phyloP scores from a whole-genome alignment of 1,140 invertebrate genomes.

The Trichogramma pretiosum region DNA sequence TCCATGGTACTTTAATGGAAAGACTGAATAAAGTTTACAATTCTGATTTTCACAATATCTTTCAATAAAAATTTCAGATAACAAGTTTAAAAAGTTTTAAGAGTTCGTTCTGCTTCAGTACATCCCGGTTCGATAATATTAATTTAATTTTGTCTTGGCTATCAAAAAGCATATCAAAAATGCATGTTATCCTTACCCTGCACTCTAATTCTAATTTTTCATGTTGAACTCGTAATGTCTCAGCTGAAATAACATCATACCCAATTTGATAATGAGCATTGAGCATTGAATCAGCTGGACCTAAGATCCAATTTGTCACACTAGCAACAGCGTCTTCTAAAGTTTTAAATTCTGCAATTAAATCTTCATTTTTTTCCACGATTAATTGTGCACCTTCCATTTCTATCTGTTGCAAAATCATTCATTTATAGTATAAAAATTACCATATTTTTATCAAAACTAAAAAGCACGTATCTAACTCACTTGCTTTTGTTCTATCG shows the following conservation, averaged over 20 bases:
- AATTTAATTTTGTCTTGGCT: too few relatives aligned
- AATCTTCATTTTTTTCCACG: conserved; percentile 51
- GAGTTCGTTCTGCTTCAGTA: too few relatives aligned
- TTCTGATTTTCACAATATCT: too few relatives aligned
- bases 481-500: conserved; percentile 52
- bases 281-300: conserved; percentile 62
- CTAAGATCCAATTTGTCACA: conserved; percentile 70
- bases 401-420: conserved; percentile 30
- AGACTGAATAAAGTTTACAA: too few relatives aligned
- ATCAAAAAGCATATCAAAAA: neutral
- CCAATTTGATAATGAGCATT: conserved; percentile 64
- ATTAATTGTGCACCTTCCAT: conserved; percentile 54
- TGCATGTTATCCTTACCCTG: conserved; percentile 44
- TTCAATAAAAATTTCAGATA: too few relatives aligned
- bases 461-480: neutral
- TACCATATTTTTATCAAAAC: neutral
- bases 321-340: conserved; percentile 55
- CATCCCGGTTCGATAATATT: too few relatives aligned
- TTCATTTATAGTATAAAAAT: neutral
- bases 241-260: conserved; percentile 60
- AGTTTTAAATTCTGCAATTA: conserved; percentile 51
- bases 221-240: conserved; percentile 61
- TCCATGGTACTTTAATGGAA: too few relatives aligned
- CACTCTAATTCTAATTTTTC: conserved; percentile 70
- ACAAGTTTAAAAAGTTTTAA: conserved; percentile 2